Evolutionary conservation across 2,888 invertebrate species (phyloP).

Genomic region (Drosophila neonasuta): DNA sequence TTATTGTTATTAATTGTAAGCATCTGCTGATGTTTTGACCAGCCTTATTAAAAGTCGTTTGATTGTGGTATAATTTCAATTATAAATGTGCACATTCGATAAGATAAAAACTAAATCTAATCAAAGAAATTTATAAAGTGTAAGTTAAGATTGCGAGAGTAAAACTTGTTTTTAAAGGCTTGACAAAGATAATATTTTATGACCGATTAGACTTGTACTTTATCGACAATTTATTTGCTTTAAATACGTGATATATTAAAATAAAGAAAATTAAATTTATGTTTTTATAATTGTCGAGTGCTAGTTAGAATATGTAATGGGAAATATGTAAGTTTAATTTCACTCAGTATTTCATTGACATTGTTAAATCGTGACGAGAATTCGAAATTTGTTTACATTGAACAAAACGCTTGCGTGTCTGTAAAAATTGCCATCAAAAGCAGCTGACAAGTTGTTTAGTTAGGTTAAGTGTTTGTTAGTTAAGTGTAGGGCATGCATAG

Average conservation of each 20-base stretch:
- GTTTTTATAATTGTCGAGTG: not conserved
- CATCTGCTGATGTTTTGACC: constrained; percentile 5
- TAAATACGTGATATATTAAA: not conserved
- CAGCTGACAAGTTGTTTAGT: constrained; percentile 43
- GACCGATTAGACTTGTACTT: not conserved
- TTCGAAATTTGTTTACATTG: constrained; percentile 17
- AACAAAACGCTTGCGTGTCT: constrained; percentile 51
- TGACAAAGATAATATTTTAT: not conserved
- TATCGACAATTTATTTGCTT: not conserved
- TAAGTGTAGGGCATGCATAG: constrained; percentile 7
- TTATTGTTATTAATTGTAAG: not conserved
- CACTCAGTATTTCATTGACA: constrained; percentile 8
- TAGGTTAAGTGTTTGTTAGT: constrained; percentile 6
- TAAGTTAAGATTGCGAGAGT: not conserved
- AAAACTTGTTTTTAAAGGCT: not conserved
- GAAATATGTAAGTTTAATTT: not conserved
- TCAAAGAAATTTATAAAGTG: not conserved
- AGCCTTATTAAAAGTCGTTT: not conserved
- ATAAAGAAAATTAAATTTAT: not conserved
- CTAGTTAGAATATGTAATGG: not conserved
- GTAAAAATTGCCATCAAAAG: not conserved
- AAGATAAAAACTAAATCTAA: not conserved
- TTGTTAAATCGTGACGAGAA: constrained; percentile 23
- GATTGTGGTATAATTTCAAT: not conserved
- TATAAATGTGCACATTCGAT: not conserved